These are phyloP conservation scores for Goniozus legneri DNA, from an alignment of 1,140 invertebrate species.

Conservation along the genomic window DNA sequence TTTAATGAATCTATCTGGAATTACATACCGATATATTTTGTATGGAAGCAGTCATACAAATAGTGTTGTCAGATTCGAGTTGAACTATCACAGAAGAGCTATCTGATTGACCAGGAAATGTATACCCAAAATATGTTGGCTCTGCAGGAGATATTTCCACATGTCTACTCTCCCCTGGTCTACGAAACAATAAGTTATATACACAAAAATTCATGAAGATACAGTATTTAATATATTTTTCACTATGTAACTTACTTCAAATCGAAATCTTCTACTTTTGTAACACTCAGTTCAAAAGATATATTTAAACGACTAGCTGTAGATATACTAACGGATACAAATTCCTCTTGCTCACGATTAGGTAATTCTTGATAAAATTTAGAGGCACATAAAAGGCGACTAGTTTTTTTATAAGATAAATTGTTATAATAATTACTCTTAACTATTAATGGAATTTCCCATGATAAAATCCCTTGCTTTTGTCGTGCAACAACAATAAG, in stretches of 20 bases:
- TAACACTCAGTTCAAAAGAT: constrained; percentile 45
- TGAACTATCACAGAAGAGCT: constrained; percentile 56
- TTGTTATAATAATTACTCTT: constrained; percentile 27
- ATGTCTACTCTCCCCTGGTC: constrained; percentile 19
- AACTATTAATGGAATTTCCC: constrained; percentile 58
- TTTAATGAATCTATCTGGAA: background rate
- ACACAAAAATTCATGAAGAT: constrained; percentile 1
- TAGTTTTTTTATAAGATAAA: constrained; percentile 46
- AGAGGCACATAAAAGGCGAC: constrained; percentile 57
- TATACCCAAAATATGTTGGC: constrained; percentile 59
- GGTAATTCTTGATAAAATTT: constrained; percentile 33
- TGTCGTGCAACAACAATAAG: constrained; percentile 58
- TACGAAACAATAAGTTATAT: constrained; percentile 11
- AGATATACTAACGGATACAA: constrained; percentile 55
- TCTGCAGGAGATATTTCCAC: constrained; percentile 47
- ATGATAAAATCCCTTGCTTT: constrained; percentile 57
- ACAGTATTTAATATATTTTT: background rate
- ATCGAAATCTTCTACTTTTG: constrained; percentile 45
- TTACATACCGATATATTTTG: constrained; percentile 61
- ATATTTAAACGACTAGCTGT: constrained; percentile 44
- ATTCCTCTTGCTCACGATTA: constrained; percentile 24
- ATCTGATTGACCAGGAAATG: constrained; percentile 48
- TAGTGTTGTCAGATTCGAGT: constrained; percentile 54
- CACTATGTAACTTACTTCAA: constrained; percentile 42
- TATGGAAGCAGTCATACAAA: constrained; percentile 63